Evolutionary conservation across 2,113 vertebrate species (phyloP).

Genomic region (Hepsetus odoe): DNA sequence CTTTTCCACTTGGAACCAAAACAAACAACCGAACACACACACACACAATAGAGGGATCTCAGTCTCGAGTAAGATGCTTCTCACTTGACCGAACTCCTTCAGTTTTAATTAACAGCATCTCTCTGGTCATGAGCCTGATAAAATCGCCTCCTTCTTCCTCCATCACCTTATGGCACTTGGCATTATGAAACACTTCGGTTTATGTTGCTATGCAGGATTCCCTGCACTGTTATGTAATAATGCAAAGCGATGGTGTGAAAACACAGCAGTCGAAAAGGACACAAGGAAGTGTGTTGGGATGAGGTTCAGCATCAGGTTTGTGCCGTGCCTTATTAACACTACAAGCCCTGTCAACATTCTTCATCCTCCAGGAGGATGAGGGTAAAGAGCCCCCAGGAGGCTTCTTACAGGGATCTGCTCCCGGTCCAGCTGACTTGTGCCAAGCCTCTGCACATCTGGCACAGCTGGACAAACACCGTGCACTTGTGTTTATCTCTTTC

Average conservation of each 20-base stretch:
- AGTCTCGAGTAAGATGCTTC: too few relatives aligned
- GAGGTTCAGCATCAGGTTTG: background rate
- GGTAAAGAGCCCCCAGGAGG: too few relatives aligned
- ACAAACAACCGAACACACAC: too few relatives aligned
- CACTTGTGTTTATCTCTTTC: too few relatives aligned
- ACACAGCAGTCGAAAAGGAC: background rate
- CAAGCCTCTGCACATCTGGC: slow-evolving; percentile 1
- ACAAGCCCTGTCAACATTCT: too few relatives aligned
- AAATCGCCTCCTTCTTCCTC: background rate
- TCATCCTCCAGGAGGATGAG: background rate
- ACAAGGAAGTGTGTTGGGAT: background rate
- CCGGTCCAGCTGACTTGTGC: background rate
- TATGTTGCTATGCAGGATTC: background rate
- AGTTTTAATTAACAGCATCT: background rate
- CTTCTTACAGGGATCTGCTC: background rate
- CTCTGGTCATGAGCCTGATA: background rate
- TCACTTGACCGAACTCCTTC: too few relatives aligned
- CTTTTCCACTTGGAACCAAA: too few relatives aligned
- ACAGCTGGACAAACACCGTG: too few relatives aligned
- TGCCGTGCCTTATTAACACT: background rate
- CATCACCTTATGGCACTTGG: background rate
- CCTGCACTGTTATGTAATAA: background rate
- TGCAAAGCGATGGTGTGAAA: background rate
- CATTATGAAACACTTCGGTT: background rate
- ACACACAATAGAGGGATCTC: too few relatives aligned